Evolutionary conservation across 2,113 vertebrate species (phyloP), one percentile per base, ranked within the genome.

Genomic region (Rhegmatorhina hoffmannsi): DNA sequence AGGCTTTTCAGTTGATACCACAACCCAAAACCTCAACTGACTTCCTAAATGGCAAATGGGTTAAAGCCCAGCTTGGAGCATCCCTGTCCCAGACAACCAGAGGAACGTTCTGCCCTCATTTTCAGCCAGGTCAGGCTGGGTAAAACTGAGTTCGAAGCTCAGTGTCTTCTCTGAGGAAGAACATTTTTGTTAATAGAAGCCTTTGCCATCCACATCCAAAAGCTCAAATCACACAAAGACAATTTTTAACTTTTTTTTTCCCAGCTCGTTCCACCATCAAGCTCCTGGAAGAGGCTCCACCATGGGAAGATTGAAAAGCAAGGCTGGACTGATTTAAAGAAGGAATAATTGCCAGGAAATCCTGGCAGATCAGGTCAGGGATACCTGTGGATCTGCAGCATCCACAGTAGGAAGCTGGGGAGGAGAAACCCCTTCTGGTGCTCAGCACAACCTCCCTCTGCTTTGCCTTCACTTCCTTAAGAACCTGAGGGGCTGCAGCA

Each of bases 81-180:
- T 5, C 17, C 4, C 50, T 10, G 33, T 5, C 82, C 17, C 64
- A 86, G 76, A 33, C 55, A 74, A 7, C 7, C 9, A 68, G 21
- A 0, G 0, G 3, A 12, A 52, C 0, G 0, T 0, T 2, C 36
- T 74, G 72, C 50, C 72, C 76, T 69, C 1, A 6, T 40, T 81
- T 59, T 25, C 43, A 70, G 56, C 49, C 26, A 29, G 29, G 34
- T 67, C 69, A 82, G 69, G 28, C 10, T 59, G 38, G 29, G 23
- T 23, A 47, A 56, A 62, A n/a, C 1, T 4, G 3, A 40, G 44
- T 68, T 69, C 75, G 88, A 25, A 83, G 63, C 49, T 76, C 31
- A 46, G 13, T 1, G 15, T 9, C 38, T 82, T n/a, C 75, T 50
- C 67, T 29, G 26, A 68, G 60, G 29, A 85, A 78, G 46, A 4